A percentile compares a stretch with the other conserved stretches of the same genome.
phyloP scores from a whole-genome alignment of 2,113 vertebrate species.

The Cololabis saira region DNA sequence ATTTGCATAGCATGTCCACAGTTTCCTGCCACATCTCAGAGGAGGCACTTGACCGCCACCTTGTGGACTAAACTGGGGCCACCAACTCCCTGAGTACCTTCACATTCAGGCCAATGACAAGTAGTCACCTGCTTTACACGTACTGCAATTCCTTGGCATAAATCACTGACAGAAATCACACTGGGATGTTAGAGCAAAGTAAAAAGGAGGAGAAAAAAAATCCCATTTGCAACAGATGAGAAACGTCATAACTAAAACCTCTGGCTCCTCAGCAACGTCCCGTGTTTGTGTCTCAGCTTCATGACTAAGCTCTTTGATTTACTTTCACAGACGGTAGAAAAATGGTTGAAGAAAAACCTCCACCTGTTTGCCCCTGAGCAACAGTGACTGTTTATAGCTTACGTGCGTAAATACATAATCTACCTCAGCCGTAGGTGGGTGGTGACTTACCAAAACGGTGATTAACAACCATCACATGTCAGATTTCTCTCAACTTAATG shows the following conservation, averaged over 20 bases:
- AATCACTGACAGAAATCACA: neutral
- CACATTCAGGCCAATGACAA: neutral
- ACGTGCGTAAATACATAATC: neutral
- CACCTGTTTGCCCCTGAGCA: conserved; percentile 35
- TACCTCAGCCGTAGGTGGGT: conserved; percentile 21
- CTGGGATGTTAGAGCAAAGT: neutral
- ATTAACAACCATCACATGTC: neutral
- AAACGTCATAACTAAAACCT: conserved; percentile 12
- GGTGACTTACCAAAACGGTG: conserved; percentile 14
- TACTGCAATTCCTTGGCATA: neutral
- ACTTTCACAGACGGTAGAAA: conserved; percentile 26
- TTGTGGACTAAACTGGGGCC: conserved; percentile 14
- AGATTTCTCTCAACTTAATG: neutral
- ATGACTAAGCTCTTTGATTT: conserved; percentile 32
- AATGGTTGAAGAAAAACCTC: conserved; percentile 16
- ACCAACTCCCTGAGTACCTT: neutral
- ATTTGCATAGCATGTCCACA: neutral
- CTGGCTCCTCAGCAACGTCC: conserved; percentile 27
- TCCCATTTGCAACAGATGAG: neutral
- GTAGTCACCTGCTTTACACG: neutral
- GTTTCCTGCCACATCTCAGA: neutral
- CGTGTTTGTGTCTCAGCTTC: conserved; percentile 30
- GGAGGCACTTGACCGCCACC: conserved; percentile 44
- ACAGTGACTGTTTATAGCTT: conserved; percentile 25
- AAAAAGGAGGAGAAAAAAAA: neutral